A percentile compares a stretch with the other conserved stretches of the same genome.
These are phyloP conservation scores for Saccostrea cuccullata DNA, from an alignment of 1,140 invertebrate genomes.

Conservation along the genomic window DNA sequence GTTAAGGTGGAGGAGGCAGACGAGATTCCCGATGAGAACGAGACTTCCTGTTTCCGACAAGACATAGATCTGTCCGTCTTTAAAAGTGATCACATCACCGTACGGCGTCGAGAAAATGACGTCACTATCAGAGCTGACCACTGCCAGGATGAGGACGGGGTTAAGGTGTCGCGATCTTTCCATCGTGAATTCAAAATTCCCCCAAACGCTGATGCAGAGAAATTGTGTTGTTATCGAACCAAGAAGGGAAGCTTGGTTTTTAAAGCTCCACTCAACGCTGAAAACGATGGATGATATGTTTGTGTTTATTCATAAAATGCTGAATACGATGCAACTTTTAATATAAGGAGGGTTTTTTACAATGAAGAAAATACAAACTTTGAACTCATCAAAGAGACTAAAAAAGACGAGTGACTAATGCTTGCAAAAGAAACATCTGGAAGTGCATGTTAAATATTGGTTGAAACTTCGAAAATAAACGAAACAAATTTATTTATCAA, in stretches of 20 bases:
- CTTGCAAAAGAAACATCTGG: no score
- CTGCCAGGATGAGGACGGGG: background rate
- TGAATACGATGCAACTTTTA: no score
- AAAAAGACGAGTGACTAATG: no score
- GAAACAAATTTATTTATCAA: no score
- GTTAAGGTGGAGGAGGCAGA: background rate
- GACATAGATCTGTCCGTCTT: background rate
- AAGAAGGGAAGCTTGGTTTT: background rate
- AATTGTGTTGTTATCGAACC: background rate
- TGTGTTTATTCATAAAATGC: no score
- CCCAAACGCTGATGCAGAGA: background rate
- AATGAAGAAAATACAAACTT: no score
- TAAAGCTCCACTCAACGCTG: background rate
- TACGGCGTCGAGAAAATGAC: background rate
- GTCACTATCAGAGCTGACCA: conserved; percentile 1
- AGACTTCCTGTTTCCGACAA: background rate
- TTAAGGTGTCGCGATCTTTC: background rate
- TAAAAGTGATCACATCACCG: background rate
- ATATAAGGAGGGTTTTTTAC: no score
- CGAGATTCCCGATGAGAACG: background rate
- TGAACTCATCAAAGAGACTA: no score
- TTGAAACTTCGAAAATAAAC: no score
- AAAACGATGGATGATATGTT: background rate
- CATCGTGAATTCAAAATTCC: background rate
- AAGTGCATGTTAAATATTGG: no score